Evolutionary conservation across 2,797 vertebrate species (phyloP).

Genomic region (Todus mexicanus): DNA sequence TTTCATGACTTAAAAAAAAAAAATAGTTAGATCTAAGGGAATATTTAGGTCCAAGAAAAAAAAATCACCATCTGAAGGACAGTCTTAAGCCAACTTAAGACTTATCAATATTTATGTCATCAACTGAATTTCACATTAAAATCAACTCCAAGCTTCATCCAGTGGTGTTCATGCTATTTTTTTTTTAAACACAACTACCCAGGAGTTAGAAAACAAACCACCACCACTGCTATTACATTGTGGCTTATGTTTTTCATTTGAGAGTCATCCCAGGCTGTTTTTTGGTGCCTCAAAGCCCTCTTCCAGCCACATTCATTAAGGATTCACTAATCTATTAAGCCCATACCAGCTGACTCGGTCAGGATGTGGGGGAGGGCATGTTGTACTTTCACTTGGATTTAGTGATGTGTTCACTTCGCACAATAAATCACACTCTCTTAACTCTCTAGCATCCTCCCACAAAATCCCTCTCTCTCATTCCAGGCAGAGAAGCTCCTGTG

Average conservation of each 20-base stretch:
- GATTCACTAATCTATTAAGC: neutral
- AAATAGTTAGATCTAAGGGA: neutral
- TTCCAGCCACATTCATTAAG: neutral
- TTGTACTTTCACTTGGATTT: neutral
- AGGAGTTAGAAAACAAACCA: neutral
- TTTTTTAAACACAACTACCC: neutral
- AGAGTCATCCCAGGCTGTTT: neutral
- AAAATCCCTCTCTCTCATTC: neutral
- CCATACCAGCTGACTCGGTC: neutral
- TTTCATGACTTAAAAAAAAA: neutral
- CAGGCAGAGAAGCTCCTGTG: neutral
- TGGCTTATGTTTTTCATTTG: neutral
- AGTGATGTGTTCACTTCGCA: neutral
- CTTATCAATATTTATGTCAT: neutral
- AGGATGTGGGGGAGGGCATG: neutral
- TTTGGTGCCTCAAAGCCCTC: slow-evolving; percentile 6
- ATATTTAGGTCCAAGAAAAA: neutral
- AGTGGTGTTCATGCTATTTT: neutral
- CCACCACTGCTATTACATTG: neutral
- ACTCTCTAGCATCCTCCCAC: neutral
- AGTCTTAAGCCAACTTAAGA: neutral
- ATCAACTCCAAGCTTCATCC: neutral
- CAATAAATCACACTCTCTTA: neutral
- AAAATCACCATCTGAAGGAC: neutral
- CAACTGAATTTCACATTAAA: neutral